Evolutionary conservation across 1,140 invertebrate species (phyloP).

Genomic region (Achroia grisella): DNA sequence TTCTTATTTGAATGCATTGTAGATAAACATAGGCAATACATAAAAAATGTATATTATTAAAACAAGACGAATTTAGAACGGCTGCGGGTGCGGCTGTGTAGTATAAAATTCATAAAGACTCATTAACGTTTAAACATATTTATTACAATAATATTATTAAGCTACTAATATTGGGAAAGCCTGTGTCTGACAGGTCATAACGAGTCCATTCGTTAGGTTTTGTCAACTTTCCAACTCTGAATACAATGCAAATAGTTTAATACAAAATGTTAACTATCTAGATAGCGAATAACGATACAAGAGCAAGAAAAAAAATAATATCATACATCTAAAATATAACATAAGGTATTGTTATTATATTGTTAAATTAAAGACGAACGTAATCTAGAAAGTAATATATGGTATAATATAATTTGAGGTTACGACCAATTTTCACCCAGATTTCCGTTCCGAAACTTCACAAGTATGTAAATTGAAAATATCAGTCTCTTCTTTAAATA

Average conservation of each 20-base stretch:
- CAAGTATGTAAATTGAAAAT: slow-evolving; percentile 34
- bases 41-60: no score
- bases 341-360: no score
- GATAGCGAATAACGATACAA: neutral
- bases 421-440: slow-evolving; percentile 15
- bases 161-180: neutral
- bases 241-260: slow-evolving; percentile 1
- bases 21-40: no score
- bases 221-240: neutral
- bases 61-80: neutral
- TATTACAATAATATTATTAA: neutral
- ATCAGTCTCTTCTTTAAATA: slow-evolving; percentile 14
- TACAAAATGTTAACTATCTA: slow-evolving; percentile 1
- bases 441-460: slow-evolving; percentile 21
- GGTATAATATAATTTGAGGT: no score
- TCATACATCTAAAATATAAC: no score
- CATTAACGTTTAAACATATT: neutral
- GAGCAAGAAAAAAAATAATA: no score
- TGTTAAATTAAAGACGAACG: no score
- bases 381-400: no score
- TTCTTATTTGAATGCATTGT: no score
- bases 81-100: neutral
- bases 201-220: neutral
- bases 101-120: neutral
- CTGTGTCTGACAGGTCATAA: neutral